Evolutionary conservation across 92 coral and sea anemone species (phyloP).

Genomic region (Nematostella vectensis): DNA sequence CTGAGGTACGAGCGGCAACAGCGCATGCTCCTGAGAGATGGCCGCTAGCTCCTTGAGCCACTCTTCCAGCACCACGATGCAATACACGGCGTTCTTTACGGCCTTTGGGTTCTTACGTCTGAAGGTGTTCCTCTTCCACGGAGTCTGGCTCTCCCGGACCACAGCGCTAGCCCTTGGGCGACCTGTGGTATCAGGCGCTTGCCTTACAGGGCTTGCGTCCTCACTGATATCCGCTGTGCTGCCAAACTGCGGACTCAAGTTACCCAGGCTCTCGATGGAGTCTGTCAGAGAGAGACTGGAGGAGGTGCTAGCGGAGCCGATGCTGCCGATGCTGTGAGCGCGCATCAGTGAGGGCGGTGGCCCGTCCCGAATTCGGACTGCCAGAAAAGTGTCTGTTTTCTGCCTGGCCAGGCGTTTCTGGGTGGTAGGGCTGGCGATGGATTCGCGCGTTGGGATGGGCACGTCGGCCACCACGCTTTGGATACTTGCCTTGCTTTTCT

Average conservation of each 20-base stretch:
- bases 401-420: constrained; percentile 38
- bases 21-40: constrained; percentile 89
- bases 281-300: constrained; percentile 71
- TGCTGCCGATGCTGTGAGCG: constrained; percentile 22
- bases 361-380: constrained; percentile 46
- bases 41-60: constrained; percentile 99
- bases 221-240: constrained; percentile 50
- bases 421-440: constrained; percentile 42
- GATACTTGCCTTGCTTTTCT: constrained; percentile 74
- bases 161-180: constrained; percentile 8
- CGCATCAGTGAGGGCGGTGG: constrained; percentile 42
- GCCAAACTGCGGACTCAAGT: constrained; percentile 61
- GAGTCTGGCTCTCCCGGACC: too few species aligned
- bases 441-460: constrained; percentile 37
- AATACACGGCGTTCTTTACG: constrained; percentile 87
- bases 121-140: constrained; percentile 54
- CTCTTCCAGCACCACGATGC: constrained; percentile 86
- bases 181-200: constrained; percentile 11
- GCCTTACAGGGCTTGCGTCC: constrained; percentile 23
- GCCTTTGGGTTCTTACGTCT: constrained; percentile 67
- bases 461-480: constrained; percentile 61
- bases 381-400: constrained; percentile 52
- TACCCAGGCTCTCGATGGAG: constrained; percentile 61
- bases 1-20: constrained; percentile 46
- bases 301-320: constrained; percentile 28